Conservation (phyloP, 2,888 invertebrate genomes). For the Heliconius charithonia region DNA sequence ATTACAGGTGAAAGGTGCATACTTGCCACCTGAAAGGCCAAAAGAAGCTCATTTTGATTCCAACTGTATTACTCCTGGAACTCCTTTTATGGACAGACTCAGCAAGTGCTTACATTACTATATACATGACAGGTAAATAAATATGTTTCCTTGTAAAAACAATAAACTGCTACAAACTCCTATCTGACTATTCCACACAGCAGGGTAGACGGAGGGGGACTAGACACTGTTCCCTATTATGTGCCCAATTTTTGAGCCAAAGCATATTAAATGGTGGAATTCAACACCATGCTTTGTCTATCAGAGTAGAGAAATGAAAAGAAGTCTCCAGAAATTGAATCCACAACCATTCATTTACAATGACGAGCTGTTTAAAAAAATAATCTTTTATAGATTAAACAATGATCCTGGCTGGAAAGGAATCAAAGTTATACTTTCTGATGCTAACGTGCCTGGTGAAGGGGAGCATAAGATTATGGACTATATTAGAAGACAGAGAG, state of each 20-base stretch:
- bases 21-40: conserved; percentile 93
- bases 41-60: conserved; percentile 98
- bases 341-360: too few relatives aligned
- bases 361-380: not conserved
- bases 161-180: not conserved
- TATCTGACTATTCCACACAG: not conserved
- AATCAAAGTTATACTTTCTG: conserved; percentile 97
- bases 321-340: too few relatives aligned
- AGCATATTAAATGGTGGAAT: too few relatives aligned
- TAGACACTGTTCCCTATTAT: too few relatives aligned
- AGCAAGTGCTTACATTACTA: conserved; percentile 94
- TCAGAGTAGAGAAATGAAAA: too few relatives aligned
- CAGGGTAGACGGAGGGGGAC: too few relatives aligned
- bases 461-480: conserved; percentile 99
- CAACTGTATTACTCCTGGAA: conserved; percentile 99
- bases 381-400: conserved; percentile 85
- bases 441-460: conserved; percentile 99
- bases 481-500: conserved; percentile 96
- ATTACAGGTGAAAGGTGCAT: conserved; percentile 87
- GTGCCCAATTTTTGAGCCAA: too few relatives aligned
- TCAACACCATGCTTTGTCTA: too few relatives aligned
- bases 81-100: conserved; percentile 97
- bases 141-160: not conserved
- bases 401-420: conserved; percentile 97
- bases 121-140: conserved; percentile 87